Percentiles rank a stretch among this genome's conserved stretches.
Evolutionary conservation across 2,888 invertebrate species (phyloP).

Genomic region (Theretra japonica): DNA sequence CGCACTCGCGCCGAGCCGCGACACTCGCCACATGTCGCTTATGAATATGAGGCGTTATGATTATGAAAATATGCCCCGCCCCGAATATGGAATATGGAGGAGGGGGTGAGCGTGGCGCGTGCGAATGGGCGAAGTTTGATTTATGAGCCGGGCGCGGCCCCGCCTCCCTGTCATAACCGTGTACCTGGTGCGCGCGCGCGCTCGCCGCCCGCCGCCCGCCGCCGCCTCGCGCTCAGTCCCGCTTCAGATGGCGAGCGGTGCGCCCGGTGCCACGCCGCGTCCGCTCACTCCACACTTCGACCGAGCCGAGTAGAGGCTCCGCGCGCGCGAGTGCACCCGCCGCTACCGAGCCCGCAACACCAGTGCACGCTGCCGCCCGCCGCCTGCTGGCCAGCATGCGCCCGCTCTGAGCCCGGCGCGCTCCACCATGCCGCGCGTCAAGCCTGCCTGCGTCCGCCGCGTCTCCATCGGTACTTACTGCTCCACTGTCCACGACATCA

Average conservation of each 20-base stretch:
- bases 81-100: slow-evolving; percentile 86
- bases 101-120: slow-evolving; percentile 86
- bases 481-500: slow-evolving; percentile 58
- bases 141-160: slow-evolving; percentile 87
- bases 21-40: slow-evolving; percentile 75
- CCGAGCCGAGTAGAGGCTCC: slow-evolving; percentile 63
- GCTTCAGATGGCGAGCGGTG: slow-evolving; percentile 84
- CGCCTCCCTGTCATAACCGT: slow-evolving; percentile 89
- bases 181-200: slow-evolving; percentile 86
- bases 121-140: slow-evolving; percentile 87
- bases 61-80: slow-evolving; percentile 86
- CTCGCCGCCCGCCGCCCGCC: slow-evolving; percentile 71
- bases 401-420: slow-evolving; percentile 74
- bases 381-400: slow-evolving; percentile 69
- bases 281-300: slow-evolving; percentile 64
- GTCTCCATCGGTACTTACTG: slow-evolving; percentile 83
- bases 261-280: slow-evolving; percentile 70
- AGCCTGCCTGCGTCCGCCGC: slow-evolving; percentile 83
- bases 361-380: slow-evolving; percentile 63
- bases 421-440: slow-evolving; percentile 81
- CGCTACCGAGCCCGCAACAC: slow-evolving; percentile 48
- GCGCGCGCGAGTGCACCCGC: slow-evolving; percentile 59
- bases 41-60: slow-evolving; percentile 86
- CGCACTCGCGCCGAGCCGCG: slow-evolving; percentile 44
- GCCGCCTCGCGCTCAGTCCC: slow-evolving; percentile 81